Evolutionary conservation across 2,888 invertebrate species (phyloP).

Genomic region (Augiades crinisus): DNA sequence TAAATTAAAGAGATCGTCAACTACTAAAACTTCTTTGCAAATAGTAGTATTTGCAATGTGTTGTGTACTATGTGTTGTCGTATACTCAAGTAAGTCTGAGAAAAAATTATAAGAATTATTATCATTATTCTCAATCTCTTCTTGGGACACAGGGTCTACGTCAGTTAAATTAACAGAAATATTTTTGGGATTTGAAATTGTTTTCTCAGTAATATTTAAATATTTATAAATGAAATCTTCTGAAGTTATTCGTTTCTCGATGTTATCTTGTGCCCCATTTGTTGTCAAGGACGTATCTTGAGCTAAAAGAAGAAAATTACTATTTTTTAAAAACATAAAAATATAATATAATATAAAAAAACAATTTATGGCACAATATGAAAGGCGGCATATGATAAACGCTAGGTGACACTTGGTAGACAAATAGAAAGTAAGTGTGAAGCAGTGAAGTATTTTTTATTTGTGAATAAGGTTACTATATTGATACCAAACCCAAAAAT

Average conservation of each 20-base stretch:
- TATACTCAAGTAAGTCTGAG: constrained; percentile 51
- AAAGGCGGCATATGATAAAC: no score
- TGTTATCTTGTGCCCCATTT: no score
- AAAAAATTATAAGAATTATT: constrained; percentile 55
- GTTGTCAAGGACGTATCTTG: neutral
- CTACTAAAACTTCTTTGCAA: constrained; percentile 54
- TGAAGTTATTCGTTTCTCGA: no score
- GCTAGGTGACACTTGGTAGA: no score
- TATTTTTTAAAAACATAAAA: no score
- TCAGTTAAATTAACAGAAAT: neutral
- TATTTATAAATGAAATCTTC: no score
- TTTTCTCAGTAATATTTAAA: neutral
- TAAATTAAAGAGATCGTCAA: constrained; percentile 63
- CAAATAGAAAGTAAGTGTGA: no score
- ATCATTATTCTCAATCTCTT: constrained; percentile 34
- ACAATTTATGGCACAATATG: no score
- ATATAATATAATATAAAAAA: no score
- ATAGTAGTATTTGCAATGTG: constrained; percentile 38
- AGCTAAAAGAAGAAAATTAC: neutral
- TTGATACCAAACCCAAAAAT: no score
- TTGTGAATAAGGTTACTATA: no score
- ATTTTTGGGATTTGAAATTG: neutral
- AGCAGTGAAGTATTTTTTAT: no score
- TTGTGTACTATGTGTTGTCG: constrained; percentile 37
- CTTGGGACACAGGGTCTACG: neutral